Evolutionary conservation across 2,888 invertebrate species (phyloP), one percentile per base, ranked within the genome.

Genomic region (Drosophila prolongata): DNA sequence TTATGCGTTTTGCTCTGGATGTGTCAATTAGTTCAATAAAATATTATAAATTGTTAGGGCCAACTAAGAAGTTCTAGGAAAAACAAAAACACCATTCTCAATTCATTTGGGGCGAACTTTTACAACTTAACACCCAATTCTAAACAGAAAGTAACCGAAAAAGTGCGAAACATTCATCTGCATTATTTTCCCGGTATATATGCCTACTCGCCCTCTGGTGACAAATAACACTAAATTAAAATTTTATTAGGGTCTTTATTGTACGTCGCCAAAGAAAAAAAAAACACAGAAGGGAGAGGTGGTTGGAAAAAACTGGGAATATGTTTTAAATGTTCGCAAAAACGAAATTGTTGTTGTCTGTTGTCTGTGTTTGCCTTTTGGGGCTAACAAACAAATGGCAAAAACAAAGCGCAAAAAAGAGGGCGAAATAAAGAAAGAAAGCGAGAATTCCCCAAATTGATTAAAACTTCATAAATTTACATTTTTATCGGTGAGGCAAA

Each of bases 381-480:
- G 66, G 66, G 50, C 47, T 55, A 58, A 49, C 56, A 55, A 55
- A 62, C 43, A 54, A 75, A 71, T 35, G 40, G 16, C 47, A 42
- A 46, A 35, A 60, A 64, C 47, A 57, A 64, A 50, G 53, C 47
- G 64, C 73, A 49, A 76, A 47, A 57, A 60, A 68, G 34, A 16
- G 52, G 27, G 65, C 56, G 37, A 49, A 19, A 30, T 30, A 30
- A n/a, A 24, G 40, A 50, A 49, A 27, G 64, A 61, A 47, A 73
- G 72, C 69, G 68, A 65, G 84, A 77, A 87, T 81, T 87, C 85
- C 87, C 87, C 85, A 86, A 86, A 87, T 86, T 86, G 86, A 86
- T 86, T 86, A 86, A 86, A 86, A 86, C 85, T 86, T 86, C 87
- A 86, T 86, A 86, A 86, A 86, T 87, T 86, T 83, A 81, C 86